Evolutionary conservation across 2,888 invertebrate species (phyloP), one percentile per base, ranked within the genome.

Genomic region (Yponomeuta evonymella): DNA sequence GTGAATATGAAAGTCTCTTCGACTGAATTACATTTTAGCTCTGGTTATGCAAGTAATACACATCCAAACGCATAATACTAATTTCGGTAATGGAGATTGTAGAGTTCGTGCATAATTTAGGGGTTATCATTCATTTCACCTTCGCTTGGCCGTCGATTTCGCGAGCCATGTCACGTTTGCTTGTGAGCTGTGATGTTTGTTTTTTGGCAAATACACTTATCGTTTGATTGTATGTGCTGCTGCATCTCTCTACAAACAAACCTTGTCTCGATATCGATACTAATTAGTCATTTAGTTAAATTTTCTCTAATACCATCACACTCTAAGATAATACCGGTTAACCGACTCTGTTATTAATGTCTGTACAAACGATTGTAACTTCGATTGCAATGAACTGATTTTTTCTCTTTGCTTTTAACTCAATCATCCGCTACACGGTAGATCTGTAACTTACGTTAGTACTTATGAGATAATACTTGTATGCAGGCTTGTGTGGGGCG

Each of bases 381-480:
- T 15, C 15, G 51, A 58, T 78, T 76, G 72, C 74, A 82, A 85
- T 83, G 82, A 81, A 86, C 48, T 83, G 79, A 85, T 80, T 84
- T 88, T 87, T 83, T 88, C 84, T 87, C 88, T 86, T 89, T 86
- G 88, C 87, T 88, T 86, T 84, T 86, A 87, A 86, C 63, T 6
- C 85, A 84, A 84, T 83, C 84, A 85, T 85, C 86, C 84, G 88
- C 89, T 90, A 89, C 81, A 84, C 87, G 83, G 87, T 71, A 91
- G 91, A 92, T 91, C 91, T 91, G 90, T 89, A 90, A 89, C 87
- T 87, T 89, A 86, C 86, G 79, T 90, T 89, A 90, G 91, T 92
- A 91, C 91, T 91, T 91, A 92, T 85, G 83, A 83, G 84, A 81
- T 85, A 83, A 83, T 85, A 62, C 62, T 58, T 48, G 69, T 51